Evolutionary conservation across 2,797 vertebrate genomes (phyloP).

Genomic region (Neosalanx taihuensis): DNA sequence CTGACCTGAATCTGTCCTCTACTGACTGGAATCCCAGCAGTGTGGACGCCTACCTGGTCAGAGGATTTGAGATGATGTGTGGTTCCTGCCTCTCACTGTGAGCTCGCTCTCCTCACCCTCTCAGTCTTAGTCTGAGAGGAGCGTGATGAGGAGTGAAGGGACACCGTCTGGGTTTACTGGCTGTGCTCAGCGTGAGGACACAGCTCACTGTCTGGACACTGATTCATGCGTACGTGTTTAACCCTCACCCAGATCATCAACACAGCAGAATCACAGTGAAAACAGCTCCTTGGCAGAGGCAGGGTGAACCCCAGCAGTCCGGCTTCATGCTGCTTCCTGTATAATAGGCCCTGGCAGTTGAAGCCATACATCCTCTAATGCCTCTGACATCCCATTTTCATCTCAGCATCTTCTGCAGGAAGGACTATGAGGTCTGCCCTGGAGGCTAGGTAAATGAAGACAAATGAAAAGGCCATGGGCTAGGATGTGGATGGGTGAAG

Average conservation of each 20-base stretch:
- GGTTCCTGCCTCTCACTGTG: background rate
- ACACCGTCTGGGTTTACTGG: background rate
- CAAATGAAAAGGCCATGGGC: constrained; percentile 50
- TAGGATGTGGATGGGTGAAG: constrained; percentile 44
- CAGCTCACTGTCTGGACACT: too few relatives aligned
- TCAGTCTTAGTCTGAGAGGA: background rate
- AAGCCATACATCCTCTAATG: constrained; percentile 51
- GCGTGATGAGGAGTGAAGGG: background rate
- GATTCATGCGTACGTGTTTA: too few relatives aligned
- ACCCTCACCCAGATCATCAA: background rate
- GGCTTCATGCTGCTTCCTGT: constrained; percentile 13
- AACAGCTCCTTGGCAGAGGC: constrained; percentile 12
- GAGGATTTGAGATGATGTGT: background rate
- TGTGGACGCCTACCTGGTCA: background rate
- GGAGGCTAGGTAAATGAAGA: constrained; percentile 58
- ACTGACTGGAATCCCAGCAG: background rate
- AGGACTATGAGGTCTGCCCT: constrained; percentile 58
- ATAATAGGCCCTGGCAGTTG: constrained; percentile 35
- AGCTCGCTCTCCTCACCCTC: background rate
- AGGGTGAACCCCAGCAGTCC: constrained; percentile 33
- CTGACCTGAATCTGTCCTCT: constrained; percentile 27
- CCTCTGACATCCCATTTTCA: constrained; percentile 57
- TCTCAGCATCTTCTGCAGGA: constrained; percentile 57
- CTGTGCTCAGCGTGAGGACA: too few relatives aligned
- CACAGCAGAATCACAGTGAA: constrained; percentile 12